Base-by-base conservation (phyloP, 2,888 invertebrate species). In the Acleris literana region DNA sequence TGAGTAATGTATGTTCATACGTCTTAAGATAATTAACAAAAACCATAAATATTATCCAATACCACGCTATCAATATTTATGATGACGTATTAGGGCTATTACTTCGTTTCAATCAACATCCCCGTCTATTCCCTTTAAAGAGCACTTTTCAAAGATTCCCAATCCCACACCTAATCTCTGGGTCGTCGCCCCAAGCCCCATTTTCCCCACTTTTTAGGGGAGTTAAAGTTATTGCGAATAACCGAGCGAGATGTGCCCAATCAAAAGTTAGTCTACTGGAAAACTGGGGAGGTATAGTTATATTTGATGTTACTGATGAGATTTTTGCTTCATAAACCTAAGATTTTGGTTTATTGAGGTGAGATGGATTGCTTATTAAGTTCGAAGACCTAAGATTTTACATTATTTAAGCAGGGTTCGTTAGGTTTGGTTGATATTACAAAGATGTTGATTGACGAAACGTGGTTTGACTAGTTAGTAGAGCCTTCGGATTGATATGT, bases 181-280 rank as follows among this genome's bases (percentile, higher is more conserved):
- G 69, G 74, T 74, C 74, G 68, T 69, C 76, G 69, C 72, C 74
- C 69, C 66, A 71, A 68, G 70, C 71, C 74, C 81, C 76, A 75
- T 73, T 81, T 80, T 4, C 13, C 39, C 39, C 39, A 39, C 39
- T 39, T 80, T 81, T 75, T 78, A 78, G 73, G 75, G 75, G 77
- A 76, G 75, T 69, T 71, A 65, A 76, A 82, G 78, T 82, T 81
- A 80, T 82, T 80, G 81, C 81, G 78, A 82, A 82, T 84, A 83
- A 79, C 75, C 78, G 72, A 71, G 74, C 74, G 75, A 74, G 80
- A 80, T 76, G 76, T 72, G 73, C 79, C 75, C 82, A 81, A 84
- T 85, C 81, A 76, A 75, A 73, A 77, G 69, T 73, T 69, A 76
- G 65, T 74, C 72, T 74, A 72, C 77, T 77, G 76, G 71, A 72